Conservation (phyloP, 92 coral and sea anemone species). For the Plumapathes pennacea region DNA sequence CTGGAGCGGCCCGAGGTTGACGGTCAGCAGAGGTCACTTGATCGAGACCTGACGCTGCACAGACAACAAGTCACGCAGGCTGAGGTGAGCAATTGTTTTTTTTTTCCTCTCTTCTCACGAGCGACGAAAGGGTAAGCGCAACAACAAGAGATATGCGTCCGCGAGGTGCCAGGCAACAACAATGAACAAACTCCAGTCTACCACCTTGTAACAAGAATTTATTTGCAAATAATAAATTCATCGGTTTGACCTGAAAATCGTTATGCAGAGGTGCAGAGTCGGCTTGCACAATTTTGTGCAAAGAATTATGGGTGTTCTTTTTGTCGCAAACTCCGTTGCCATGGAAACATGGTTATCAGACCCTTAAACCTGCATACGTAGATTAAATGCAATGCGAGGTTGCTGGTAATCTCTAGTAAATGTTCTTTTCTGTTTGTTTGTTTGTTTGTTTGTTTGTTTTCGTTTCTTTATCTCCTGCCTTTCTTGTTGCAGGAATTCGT, state of each 20-base stretch:
- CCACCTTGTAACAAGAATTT: no score
- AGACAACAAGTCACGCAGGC: conserved; percentile 77
- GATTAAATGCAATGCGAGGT: no score
- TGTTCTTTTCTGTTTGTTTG: background rate
- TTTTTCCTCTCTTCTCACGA: no score
- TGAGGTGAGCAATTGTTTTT: conserved; percentile 54
- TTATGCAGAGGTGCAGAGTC: no score
- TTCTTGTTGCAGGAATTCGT: conserved; percentile 51
- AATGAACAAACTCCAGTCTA: no score
- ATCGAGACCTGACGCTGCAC: conserved; percentile 79
- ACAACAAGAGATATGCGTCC: no score
- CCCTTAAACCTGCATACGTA: no score
- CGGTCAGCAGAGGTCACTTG: conserved; percentile 78
- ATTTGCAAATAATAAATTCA: background rate
- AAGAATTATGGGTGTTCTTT: no score
- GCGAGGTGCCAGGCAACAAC: no score
- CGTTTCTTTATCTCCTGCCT: background rate
- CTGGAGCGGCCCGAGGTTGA: conserved; percentile 93
- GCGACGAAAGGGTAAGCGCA: background rate
- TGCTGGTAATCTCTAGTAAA: conserved; percentile 2
- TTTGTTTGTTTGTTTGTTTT: background rate
- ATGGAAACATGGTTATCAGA: no score
- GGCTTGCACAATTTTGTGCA: no score
- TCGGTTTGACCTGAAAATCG: background rate
- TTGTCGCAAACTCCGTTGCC: no score